Conservation (phyloP, 2,888 invertebrate genomes). For the Myopa tessellatipennis region DNA sequence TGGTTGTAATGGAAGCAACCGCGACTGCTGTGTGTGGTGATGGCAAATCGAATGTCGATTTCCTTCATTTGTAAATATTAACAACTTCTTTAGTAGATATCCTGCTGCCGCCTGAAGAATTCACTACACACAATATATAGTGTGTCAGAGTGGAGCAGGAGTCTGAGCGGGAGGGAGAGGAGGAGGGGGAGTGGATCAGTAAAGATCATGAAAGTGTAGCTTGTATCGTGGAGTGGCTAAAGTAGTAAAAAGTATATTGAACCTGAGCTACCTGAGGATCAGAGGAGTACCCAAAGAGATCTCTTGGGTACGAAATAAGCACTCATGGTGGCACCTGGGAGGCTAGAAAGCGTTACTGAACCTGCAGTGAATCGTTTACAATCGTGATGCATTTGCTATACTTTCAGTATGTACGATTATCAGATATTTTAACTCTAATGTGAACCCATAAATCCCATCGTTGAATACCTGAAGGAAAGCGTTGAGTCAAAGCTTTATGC, state of each 20-base stretch:
- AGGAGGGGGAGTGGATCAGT: neutral
- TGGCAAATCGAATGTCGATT: constrained; percentile 32
- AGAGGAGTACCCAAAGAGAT: neutral
- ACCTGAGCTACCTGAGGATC: constrained; percentile 26
- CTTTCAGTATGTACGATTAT: neutral
- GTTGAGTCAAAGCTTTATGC: neutral
- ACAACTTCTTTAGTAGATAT: constrained; percentile 21
- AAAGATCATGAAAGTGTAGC: no score
- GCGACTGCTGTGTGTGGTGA: constrained; percentile 6
- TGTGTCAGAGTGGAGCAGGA: no score
- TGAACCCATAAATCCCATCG: neutral
- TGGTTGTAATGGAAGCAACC: constrained; percentile 17
- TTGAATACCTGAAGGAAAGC: neutral
- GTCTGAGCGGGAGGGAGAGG: neutral
- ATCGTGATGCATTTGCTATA: neutral
- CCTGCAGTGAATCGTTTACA: neutral
- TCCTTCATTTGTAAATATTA: constrained; percentile 23
- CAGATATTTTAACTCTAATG: neutral
- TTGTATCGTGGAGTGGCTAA: no score
- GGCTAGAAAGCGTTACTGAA: no score
- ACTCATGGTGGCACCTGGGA: neutral
- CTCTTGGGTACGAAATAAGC: no score
- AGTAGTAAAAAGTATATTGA: constrained; percentile 19
- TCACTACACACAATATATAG: neutral
- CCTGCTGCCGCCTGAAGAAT: neutral